Evolutionary conservation across 2,888 invertebrate genomes (phyloP).

Genomic region (Portevinia maculata): DNA sequence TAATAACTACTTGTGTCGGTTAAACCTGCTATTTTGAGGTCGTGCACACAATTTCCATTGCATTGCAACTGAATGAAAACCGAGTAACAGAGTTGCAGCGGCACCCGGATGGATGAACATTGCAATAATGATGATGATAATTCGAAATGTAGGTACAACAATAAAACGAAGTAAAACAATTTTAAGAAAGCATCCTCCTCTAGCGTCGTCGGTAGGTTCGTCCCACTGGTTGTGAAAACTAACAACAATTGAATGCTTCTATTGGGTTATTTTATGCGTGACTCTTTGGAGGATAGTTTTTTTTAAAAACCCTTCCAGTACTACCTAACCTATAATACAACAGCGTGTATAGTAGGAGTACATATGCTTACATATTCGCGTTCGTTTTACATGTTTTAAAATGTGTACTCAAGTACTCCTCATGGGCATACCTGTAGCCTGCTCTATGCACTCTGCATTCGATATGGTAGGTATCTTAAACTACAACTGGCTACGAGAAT

Average conservation of each 20-base stretch:
- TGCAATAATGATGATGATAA: conserved; percentile 55
- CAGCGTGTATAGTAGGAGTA: conserved; percentile 47
- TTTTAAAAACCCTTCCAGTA: neutral
- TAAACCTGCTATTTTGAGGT: conserved; percentile 34
- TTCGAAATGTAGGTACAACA: conserved; percentile 36
- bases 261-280: conserved; percentile 31
- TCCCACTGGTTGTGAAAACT: conserved; percentile 48
- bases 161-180: neutral
- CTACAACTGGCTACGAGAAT: conserved; percentile 11
- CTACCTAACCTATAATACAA: neutral
- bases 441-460: conserved; percentile 8
- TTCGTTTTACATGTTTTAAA: conserved; percentile 61
- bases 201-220: conserved; percentile 9
- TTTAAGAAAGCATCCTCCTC: conserved; percentile 37
- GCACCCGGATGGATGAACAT: conserved; percentile 50
- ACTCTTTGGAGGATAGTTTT: conserved; percentile 9
- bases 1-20: conserved; percentile 38
- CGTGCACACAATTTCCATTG: conserved; percentile 59
- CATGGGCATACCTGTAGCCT: conserved; percentile 45
- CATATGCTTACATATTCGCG: conserved; percentile 36
- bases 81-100: conserved; percentile 19
- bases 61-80: conserved; percentile 49
- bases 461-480: neutral
- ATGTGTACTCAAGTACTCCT: conserved; percentile 49
- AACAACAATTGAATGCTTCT: conserved; percentile 53